Evolutionary conservation across 2,888 invertebrate species (phyloP), one percentile per base, ranked within the genome.

Genomic region (Nomada goodeniana): DNA sequence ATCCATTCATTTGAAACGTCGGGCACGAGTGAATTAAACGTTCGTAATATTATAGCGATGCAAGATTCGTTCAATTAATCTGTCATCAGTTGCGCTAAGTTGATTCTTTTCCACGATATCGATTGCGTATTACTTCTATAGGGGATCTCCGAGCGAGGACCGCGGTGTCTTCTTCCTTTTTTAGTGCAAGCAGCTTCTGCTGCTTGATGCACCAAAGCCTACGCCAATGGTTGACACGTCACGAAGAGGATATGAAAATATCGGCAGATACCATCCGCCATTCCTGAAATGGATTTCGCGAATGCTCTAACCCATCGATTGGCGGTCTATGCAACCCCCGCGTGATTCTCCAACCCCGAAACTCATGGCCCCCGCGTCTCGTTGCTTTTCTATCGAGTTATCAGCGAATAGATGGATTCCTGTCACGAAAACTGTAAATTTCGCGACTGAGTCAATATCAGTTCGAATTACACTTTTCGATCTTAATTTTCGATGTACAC

Each of bases 201-300:
- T 26, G 20, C 15, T 64, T 57, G 70, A 57, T 52, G 52, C 44
- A 13, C 13, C 50, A 15, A 61, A 29, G 47, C 55, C 70, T 61
- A 57, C 78, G 78, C 80, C 71, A 73, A 69, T 72, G 72, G 69
- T 64, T 68, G 80, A 69, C 79, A 73, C 68, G 79, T 80, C 59
- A 60, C 79, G 29, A 52, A 64, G 70, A 55, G 80, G 80, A 81
- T 81, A 81, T 81, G 81, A 81, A 81, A 81, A 81, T 81, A 81
- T 81, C 80, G 80, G 74, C 81, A 81, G 73, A 80, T 79, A 74
- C 70, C 80, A 73, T 74, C 65, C 80, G 80, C 81, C 81, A 80
- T 72, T 73, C 68, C 72, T 69, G 78, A 81, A 81, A 81, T 81
- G 73, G 80, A 81, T 81, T 81, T 80, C 69, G 72, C 26, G 80